These are phyloP conservation scores for Drosophila tristis DNA, from an alignment of 1,140 invertebrate species.

Conservation along the genomic window DNA sequence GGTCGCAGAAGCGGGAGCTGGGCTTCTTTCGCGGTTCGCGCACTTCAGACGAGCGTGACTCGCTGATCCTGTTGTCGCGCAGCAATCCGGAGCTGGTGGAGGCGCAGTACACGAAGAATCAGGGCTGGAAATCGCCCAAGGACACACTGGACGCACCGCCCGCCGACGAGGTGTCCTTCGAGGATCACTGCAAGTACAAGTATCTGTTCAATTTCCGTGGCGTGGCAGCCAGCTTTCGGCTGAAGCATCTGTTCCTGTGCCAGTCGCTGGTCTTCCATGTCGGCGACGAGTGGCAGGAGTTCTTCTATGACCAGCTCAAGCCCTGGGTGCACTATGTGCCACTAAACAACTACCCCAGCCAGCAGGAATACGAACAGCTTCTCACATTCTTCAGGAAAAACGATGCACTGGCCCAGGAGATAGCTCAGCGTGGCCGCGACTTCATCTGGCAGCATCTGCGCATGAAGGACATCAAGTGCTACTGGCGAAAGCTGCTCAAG, in stretches of 20 bases:
- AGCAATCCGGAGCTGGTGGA: conserved; percentile 92
- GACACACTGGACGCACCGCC: conserved; percentile 94
- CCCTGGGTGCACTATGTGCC: conserved; percentile 99
- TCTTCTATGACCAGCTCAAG: conserved; percentile 96
- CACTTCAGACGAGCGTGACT: conserved; percentile 95
- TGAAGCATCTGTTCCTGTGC: conserved; percentile 98
- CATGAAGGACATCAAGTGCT: conserved; percentile 93
- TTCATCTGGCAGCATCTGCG: conserved; percentile 94
- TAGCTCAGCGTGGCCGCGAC: conserved; percentile 92
- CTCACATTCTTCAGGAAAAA: conserved; percentile 92
- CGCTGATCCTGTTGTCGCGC: conserved; percentile 94
- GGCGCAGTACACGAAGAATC: conserved; percentile 98
- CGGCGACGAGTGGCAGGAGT: conserved; percentile 97
- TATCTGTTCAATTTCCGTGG: conserved; percentile 98
- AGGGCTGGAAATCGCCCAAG: conserved; percentile 97
- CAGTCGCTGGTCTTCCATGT: conserved; percentile 98
- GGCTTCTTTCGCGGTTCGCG: conserved; percentile 97
- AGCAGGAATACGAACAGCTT: conserved; percentile 89
- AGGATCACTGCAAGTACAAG: conserved; percentile 96
- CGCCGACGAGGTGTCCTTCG: conserved; percentile 94
- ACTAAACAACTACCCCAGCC: conserved; percentile 88
- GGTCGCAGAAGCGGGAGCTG: conserved; percentile 90
- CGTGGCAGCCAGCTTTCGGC: conserved; percentile 98
- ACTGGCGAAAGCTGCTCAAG: conserved; percentile 93
- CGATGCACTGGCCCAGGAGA: conserved; percentile 90